Percentiles rank a stretch among this genome's conserved stretches.
phyloP scores from a whole-genome alignment of 2,888 invertebrate species.

The Parelbella ahira region DNA sequence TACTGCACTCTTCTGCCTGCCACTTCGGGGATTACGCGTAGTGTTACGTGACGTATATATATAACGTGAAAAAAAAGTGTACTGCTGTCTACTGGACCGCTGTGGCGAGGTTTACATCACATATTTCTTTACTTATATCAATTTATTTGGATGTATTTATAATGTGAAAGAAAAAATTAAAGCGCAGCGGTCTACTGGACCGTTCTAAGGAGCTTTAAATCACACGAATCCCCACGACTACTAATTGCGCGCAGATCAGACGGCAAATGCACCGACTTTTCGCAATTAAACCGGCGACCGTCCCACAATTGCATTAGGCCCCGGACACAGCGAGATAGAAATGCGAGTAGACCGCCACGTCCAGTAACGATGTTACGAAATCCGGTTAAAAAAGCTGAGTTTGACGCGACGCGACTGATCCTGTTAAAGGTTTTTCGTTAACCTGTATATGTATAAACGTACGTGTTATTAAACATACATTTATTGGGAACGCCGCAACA shows the following conservation, averaged over 20 bases:
- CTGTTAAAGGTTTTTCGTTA: neutral
- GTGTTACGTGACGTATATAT: too few relatives aligned
- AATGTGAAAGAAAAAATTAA: too few relatives aligned
- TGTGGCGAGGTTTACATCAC: too few relatives aligned
- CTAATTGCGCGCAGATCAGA: constrained; percentile 38
- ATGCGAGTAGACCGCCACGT: constrained; percentile 6
- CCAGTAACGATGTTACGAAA: constrained; percentile 11
- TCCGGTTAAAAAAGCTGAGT: constrained; percentile 20
- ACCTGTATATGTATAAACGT: too few relatives aligned
- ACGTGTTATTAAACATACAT: too few relatives aligned
- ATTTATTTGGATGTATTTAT: neutral
- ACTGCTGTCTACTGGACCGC: too few relatives aligned
- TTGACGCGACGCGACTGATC: neutral
- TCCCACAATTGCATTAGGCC: constrained; percentile 44
- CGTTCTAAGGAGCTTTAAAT: constrained; percentile 2
- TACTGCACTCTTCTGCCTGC: too few relatives aligned
- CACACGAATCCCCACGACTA: constrained; percentile 29
- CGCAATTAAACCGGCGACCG: constrained; percentile 44
- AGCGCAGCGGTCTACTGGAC: too few relatives aligned
- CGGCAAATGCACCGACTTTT: constrained; percentile 36
- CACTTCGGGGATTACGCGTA: too few relatives aligned
- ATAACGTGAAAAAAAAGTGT: too few relatives aligned
- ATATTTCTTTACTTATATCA: too few relatives aligned
- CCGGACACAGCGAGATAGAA: constrained; percentile 27
- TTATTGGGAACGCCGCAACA: too few relatives aligned